Evolutionary conservation across 1,140 invertebrate genomes (phyloP), one percentile per base, ranked within the genome.

Genomic region (Planococcus citri): DNA sequence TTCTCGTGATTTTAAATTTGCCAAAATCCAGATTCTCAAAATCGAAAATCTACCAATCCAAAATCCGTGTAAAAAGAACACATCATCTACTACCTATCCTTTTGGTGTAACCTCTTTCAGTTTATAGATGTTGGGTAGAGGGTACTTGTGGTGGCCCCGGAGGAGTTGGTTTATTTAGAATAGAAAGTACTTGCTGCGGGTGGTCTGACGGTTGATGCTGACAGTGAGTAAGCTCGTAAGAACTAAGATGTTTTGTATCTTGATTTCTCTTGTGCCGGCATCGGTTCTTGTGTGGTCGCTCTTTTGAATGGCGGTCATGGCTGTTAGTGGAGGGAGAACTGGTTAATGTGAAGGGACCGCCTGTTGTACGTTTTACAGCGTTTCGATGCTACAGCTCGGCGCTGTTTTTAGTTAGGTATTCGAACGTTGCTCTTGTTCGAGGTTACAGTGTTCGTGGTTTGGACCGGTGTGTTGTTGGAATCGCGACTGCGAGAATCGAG

Each of bases 241-340:
- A 64, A 64, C 60, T 64, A 64, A 64, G 60, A 64, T 64, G 60
- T 64, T 64, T 64, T 27, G 60, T 64, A 64, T 64, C 60, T 64
- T 64, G 60, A 64, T 64, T 64, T 64, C 60, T 64, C 25, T 64
- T 64, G 21, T 27, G 21, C 60, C 60, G 60, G 60, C 60, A 25
- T 25, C 60, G 60, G 22, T 27, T 64, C 25, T 27, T 64, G 60
- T 64, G 60, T 64, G 60, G 60, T 64, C 60, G 60, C 20, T 64
- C 60, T 64, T 64, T 64, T 64, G 60, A 64, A 64, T 64, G 60
- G 60, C 25, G 60, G 60, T 64, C 60, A 64, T 64, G 60, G 25
- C 20, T 24, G 60, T 25, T 20, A 21, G 60, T 25, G 25, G 60
- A 64, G 21, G 60, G 60, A 25, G 60, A 64, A 64, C 60, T 64